Evolutionary conservation across 2,888 invertebrate genomes (phyloP).

Genomic region (Cyclophora punctaria): DNA sequence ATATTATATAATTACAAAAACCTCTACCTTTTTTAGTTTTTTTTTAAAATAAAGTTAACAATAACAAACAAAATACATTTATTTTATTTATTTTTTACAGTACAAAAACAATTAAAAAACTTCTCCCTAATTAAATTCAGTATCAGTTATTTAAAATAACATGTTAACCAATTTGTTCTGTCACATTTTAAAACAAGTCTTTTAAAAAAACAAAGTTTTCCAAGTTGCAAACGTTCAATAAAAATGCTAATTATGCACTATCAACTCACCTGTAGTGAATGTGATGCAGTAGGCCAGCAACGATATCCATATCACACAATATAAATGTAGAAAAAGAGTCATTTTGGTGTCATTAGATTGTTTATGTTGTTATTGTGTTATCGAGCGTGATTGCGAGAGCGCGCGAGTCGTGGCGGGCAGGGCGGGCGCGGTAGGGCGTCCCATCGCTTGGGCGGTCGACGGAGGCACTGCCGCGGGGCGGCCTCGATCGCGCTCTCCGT

Average conservation of each 20-base stretch:
- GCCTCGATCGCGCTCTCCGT: conserved; percentile 32
- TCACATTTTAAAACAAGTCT: conserved; percentile 20
- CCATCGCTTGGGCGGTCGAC: conserved; percentile 54
- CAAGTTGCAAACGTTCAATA: conserved; percentile 46
- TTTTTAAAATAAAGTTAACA: no score
- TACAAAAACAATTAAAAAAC: no score
- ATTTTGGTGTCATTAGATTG: conserved; percentile 52
- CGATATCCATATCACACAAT: conserved; percentile 65
- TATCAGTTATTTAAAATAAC: no score
- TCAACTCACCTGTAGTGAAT: conserved; percentile 55
- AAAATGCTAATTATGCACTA: conserved; percentile 58
- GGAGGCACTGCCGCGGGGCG: conserved; percentile 62
- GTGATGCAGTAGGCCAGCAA: conserved; percentile 56
- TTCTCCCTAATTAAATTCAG: no score
- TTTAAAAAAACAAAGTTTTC: conserved; percentile 37
- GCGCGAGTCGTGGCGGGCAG: conserved; percentile 37
- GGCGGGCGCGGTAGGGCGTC: conserved; percentile 47
- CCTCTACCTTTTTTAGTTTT: no score
- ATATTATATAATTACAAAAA: no score
- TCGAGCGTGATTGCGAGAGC: conserved; percentile 42
- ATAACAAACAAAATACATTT: no score
- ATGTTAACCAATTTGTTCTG: no score
- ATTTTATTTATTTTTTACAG: no score
- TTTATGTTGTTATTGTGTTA: conserved; percentile 35
- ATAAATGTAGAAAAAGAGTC: conserved; percentile 72